Base-by-base conservation (phyloP, 30 jellyfish, hydroid and myxozoan genomes). In the Turritopsis rubra region DNA sequence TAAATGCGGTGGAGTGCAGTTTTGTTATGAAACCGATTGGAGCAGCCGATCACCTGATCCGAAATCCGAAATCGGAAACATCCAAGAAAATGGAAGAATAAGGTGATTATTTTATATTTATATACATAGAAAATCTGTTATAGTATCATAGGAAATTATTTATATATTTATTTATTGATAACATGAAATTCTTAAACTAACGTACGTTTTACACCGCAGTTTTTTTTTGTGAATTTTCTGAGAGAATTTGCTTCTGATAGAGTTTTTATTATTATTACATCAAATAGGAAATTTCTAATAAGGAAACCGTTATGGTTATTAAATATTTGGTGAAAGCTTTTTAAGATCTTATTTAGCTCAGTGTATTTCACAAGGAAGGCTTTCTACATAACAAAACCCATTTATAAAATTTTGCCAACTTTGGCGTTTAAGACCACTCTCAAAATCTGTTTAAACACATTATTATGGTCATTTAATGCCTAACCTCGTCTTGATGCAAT, bases 31-130 rank as follows among this genome's bases (percentile, higher is more conserved):
- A 29, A 92, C 96, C 22, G 71, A 71, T 1, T 92, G 98, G 98
- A 92, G 98, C 73, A 87, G 96, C 21, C 27, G 85, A 65, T 92
- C 98, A n/a, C 93, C 96, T 0, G 98, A 92, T 82, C 98, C 98
- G 24, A 92, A 92, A 74, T 92, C 98, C 19, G 90, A 92, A 31
- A 29, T 86, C 17, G 91, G 91, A 52, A 80, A 31, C 18, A 52
- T 86, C n/a, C 30, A 86, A 7, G 29, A 52, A 24, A 71, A 79
- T 31, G 94, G 94, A 1, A 23, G 91, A 17, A 13, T 86, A 7
- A 79, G 94, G 82, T 86, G 81, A 80, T 71, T 29, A 7, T 68
- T 68, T n/a, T 27, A 41, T 41, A 41, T 41, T 1, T 21, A 53
- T 20, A 80, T 53, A 52, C 8, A 24, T 80, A 52, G 85, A 28